phyloP scores from a whole-genome alignment of 2,888 invertebrate genomes.

The Sesamia inferens region DNA sequence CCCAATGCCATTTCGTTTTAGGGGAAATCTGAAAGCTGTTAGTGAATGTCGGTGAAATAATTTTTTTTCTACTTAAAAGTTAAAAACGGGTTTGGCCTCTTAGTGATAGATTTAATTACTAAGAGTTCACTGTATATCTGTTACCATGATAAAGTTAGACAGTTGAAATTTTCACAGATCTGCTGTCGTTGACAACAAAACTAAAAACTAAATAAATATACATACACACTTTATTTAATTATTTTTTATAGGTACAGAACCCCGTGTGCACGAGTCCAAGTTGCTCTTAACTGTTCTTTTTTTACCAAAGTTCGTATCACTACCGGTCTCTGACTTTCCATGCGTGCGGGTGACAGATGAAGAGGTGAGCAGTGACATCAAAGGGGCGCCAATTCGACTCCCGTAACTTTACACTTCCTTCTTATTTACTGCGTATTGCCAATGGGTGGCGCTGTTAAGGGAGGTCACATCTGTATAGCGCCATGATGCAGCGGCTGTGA shows the following conservation, averaged over 20 bases:
- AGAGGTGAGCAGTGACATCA: constrained; percentile 77
- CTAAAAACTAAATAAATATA: too few species aligned
- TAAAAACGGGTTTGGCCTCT: too few species aligned
- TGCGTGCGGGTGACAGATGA: constrained; percentile 73
- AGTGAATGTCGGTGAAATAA: neutral
- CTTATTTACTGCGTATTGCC: constrained; percentile 10
- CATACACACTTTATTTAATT: too few species aligned
- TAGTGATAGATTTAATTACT: too few species aligned
- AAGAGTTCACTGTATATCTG: too few species aligned
- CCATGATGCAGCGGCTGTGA: neutral
- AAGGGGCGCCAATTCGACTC: constrained; percentile 71
- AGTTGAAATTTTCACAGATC: too few species aligned
- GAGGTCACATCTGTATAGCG: neutral
- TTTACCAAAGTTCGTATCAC: constrained; percentile 49
- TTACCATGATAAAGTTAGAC: too few species aligned
- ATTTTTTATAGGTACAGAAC: too few species aligned
- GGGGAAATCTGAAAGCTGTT: neutral
- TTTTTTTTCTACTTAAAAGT: neutral
- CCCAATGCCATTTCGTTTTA: constrained; percentile 1
- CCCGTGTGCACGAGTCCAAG: too few species aligned
- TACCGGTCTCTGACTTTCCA: constrained; percentile 30
- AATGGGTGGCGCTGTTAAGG: constrained; percentile 36
- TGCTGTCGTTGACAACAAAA: too few species aligned
- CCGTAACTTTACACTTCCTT: constrained; percentile 50
- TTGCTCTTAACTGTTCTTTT: neutral